Base-by-base conservation (phyloP, 2,113 vertebrate species). In the Gymnorhina tibicen region DNA sequence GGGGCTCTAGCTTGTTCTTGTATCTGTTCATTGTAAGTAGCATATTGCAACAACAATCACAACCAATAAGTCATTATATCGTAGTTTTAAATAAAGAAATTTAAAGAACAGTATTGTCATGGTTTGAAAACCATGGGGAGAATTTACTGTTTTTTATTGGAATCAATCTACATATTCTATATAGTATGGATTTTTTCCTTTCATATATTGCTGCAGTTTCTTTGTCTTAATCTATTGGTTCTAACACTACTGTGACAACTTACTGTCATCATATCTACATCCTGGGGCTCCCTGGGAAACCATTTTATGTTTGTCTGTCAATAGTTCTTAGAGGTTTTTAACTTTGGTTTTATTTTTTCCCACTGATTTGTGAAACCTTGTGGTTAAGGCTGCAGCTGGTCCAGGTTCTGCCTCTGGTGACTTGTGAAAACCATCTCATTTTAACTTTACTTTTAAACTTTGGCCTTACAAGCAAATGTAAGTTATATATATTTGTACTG, bases 401-500 rank as follows among this genome's bases (percentile, higher is more conserved):
- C 93, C 96, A 82, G 94, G 87, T 97, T 97, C 87, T 96, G 96
- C 93, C 97, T 97, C 95, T 95, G 87, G 87, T 93, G 94, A 97
- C 94, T 96, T 68, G 95, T 97, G 96, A 95, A 97, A 94, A 96
- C 97, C 98, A 98, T 98, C 97, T 98, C 97, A 96, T 98, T 98
- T 97, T 98, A 97, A 97, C 95, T 97, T 97, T 97, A 96, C 96
- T 96, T 97, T 97, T 91, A 96, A 98, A 98, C 95, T 96, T 98
- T 97, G 98, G 98, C 98, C 98, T 98, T 98, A 98, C 97, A 98
- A 98, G 98, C 98, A 98, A 97, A 98, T 98, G 98, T 98, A 98
- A 98, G 98, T 98, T 98, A 98, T 98, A 98, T 97, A 98, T 98
- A 98, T 98, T 98, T 98, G 98, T 98, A 98, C 98, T 98, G 98